Percentiles rank a stretch among this genome's conserved stretches.
Conservation (phyloP, 2,888 invertebrate species). For the Chironomus tentans region DNA sequence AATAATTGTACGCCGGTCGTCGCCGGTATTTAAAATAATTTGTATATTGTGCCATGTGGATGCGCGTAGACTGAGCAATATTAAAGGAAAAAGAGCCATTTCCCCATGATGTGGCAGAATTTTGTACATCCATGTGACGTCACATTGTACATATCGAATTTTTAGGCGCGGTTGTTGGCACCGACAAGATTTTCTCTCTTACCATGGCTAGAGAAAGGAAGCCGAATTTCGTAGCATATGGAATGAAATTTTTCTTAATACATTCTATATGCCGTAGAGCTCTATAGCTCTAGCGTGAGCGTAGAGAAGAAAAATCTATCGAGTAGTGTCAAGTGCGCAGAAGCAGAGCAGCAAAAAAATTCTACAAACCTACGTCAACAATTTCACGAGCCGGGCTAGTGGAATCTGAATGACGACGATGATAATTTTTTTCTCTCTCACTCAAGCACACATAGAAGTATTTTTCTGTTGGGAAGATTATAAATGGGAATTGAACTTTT, state of each 20-base stretch:
- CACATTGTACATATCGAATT: conserved; percentile 11
- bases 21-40: background rate
- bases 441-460: background rate
- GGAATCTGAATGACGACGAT: conserved; percentile 6
- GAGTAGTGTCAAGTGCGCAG: background rate
- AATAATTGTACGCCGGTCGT: background rate
- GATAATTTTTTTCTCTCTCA: background rate
- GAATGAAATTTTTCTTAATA: background rate
- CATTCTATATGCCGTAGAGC: background rate
- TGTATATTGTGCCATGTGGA: background rate
- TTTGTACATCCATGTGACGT: conserved; percentile 6
- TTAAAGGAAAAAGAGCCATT: background rate
- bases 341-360: conserved; percentile 6
- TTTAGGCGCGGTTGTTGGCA: conserved; percentile 25
- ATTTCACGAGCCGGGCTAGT: conserved; percentile 13
- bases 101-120: background rate
- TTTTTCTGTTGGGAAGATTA: background rate
- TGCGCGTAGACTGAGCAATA: background rate
- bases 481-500: background rate
- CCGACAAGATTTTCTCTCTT: background rate
- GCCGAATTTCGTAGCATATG: conserved; percentile 14
- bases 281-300: background rate
- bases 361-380: conserved; percentile 26
- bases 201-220: background rate
- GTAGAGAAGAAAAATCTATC: conserved; percentile 13